phyloP scores from a whole-genome alignment of 2,797 vertebrate genomes.

The Brachyrhaphis roseni region DNA sequence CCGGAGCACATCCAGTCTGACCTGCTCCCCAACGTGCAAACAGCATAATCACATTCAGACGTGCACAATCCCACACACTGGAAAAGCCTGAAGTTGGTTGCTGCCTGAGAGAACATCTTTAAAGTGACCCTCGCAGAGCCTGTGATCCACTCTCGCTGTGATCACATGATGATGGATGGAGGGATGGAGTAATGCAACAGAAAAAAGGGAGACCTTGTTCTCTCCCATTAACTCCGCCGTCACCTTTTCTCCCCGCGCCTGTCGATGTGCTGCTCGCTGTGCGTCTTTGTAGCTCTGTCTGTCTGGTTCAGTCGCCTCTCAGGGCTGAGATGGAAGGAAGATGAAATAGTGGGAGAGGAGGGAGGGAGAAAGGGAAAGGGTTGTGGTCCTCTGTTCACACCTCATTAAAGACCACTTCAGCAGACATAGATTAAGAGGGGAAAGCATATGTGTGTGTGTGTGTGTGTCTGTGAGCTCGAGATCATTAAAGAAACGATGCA shows the following conservation, averaged over 20 bases:
- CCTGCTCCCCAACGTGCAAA: slow-evolving; percentile 40
- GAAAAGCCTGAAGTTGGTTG: slow-evolving; percentile 21
- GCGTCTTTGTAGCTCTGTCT: slow-evolving; percentile 48
- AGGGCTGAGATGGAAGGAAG: slow-evolving; percentile 40
- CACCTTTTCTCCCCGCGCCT: slow-evolving; percentile 33
- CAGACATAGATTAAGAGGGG: slow-evolving; percentile 69
- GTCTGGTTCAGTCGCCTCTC: slow-evolving; percentile 43
- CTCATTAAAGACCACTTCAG: slow-evolving; percentile 79
- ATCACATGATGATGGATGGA: slow-evolving; percentile 76
- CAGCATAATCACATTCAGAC: slow-evolving; percentile 12
- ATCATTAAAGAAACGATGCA: slow-evolving; percentile 55
- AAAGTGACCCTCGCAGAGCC: slow-evolving; percentile 58
- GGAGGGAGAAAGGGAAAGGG: slow-evolving; percentile 42
- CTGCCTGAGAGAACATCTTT: slow-evolving; percentile 50
- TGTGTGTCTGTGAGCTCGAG: slow-evolving; percentile 36
- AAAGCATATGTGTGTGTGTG: slow-evolving; percentile 18
- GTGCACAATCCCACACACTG: slow-evolving; percentile 14
- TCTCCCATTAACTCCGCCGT: slow-evolving; percentile 69
- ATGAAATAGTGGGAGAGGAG: slow-evolving; percentile 49
- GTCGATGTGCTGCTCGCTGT: slow-evolving; percentile 24
- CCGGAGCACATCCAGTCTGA: slow-evolving; percentile 51
- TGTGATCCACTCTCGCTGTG: slow-evolving; percentile 58
- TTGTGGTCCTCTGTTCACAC: slow-evolving; percentile 70
- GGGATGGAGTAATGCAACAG: slow-evolving; percentile 55
- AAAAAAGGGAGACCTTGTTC: slow-evolving; percentile 57